Evolutionary conservation across 2,888 invertebrate genomes (phyloP).

Genomic region (Hydraecia micacea): DNA sequence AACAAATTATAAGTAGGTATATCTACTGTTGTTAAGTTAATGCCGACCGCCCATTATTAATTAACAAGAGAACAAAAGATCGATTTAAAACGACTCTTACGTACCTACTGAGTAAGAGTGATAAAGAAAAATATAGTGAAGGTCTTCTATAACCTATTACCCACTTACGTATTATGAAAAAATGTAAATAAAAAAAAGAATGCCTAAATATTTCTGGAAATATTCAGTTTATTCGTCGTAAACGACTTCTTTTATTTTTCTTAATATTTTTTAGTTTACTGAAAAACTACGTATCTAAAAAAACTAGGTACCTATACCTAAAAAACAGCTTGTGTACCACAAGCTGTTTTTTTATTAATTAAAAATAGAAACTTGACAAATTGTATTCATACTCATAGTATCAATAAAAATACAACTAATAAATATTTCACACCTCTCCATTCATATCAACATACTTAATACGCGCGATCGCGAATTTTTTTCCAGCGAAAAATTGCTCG

Average conservation of each 20-base stretch:
- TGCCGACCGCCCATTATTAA: not conserved
- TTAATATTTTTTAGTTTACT: not conserved
- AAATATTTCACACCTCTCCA: conserved; percentile 15
- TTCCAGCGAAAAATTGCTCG: conserved; percentile 78
- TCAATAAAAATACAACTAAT: not conserved
- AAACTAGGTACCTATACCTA: too few species aligned
- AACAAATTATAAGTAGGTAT: not conserved
- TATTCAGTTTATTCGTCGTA: not conserved
- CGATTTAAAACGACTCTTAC: conserved; percentile 5
- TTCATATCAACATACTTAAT: conserved; percentile 41
- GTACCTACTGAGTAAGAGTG: conserved; percentile 5
- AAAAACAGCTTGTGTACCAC: too few species aligned
- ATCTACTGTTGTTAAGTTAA: not conserved
- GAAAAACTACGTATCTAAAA: not conserved
- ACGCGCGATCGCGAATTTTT: conserved; percentile 58
- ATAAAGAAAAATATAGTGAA: conserved; percentile 9
- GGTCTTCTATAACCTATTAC: not conserved
- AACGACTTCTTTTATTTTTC: not conserved
- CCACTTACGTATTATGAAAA: not conserved
- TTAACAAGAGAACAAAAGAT: conserved; percentile 22
- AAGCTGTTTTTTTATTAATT: not conserved
- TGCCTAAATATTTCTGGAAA: not conserved
- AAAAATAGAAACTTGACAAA: not conserved
- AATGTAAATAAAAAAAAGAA: not conserved
- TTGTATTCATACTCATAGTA: not conserved